These are phyloP conservation scores for Beris chalybata DNA, from an alignment of 2,888 invertebrate species.

Conservation along the genomic window DNA sequence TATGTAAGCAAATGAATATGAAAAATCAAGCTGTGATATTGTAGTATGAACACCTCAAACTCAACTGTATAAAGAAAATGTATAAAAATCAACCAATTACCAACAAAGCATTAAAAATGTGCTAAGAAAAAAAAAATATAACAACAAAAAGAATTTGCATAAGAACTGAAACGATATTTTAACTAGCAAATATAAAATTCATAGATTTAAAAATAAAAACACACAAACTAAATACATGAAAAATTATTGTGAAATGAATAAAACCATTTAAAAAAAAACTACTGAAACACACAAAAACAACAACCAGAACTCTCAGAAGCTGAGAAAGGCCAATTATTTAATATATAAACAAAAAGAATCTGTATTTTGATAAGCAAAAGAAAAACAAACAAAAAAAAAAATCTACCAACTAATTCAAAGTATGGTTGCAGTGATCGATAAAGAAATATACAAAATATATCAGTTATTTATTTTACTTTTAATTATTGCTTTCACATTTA, in stretches of 20 bases:
- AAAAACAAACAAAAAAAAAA: conserved; percentile 11
- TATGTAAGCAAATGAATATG: conserved; percentile 36
- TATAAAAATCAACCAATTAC: conserved; percentile 37
- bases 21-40: conserved; percentile 48
- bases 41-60: conserved; percentile 46
- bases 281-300: conserved; percentile 3
- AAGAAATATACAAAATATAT: conserved; percentile 8
- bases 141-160: conserved; percentile 33
- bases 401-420: background rate
- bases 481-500: too few species aligned
- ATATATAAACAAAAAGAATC: background rate
- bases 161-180: conserved; percentile 39
- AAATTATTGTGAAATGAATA: conserved; percentile 8
- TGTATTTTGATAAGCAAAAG: conserved; percentile 14
- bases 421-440: background rate
- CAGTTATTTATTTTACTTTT: conserved; percentile 1
- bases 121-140: conserved; percentile 34
- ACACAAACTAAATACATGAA: conserved; percentile 1
- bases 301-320: conserved; percentile 12
- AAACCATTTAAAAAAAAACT: conserved; percentile 3
- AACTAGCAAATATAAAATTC: conserved; percentile 33
- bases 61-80: conserved; percentile 39
- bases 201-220: conserved; percentile 20
- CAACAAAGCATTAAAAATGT: conserved; percentile 40
- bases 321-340: conserved; percentile 28